These are phyloP conservation scores for Bos indicus DNA, from an alignment of 2,113 vertebrate genomes.

Conservation along the genomic window DNA sequence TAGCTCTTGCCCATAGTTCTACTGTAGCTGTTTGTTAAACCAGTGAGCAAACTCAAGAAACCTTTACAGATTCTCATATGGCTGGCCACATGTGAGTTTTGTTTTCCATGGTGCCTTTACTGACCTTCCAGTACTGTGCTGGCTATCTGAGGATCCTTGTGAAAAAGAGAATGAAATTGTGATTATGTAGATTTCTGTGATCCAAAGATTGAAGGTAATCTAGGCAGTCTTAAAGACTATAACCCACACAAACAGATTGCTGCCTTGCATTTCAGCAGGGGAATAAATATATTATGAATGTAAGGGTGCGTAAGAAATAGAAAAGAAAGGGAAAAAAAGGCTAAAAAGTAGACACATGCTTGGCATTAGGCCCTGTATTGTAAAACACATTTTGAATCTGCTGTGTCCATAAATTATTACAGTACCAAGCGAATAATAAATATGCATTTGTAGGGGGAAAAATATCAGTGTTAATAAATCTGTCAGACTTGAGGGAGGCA, in stretches of 20 bases:
- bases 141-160: not conserved
- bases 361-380: not conserved
- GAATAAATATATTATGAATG: not conserved
- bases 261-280: not conserved
- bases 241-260: not conserved
- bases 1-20: not conserved
- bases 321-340: not conserved
- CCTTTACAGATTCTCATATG: not conserved
- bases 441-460: not conserved
- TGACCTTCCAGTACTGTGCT: not conserved
- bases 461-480: not conserved
- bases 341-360: not conserved
- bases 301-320: not conserved
- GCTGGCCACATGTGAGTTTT: not conserved
- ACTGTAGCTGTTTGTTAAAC: not conserved
- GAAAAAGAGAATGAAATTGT: not conserved
- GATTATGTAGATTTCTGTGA: not conserved
- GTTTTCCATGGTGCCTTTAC: not conserved
- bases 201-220: not conserved
- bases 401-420: not conserved
- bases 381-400: slow-evolving; percentile 14
- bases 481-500: not conserved
- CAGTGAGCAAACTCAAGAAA: not conserved
- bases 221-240: not conserved
- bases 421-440: not conserved